A percentile compares a stretch with the other conserved stretches of the same genome.
Evolutionary conservation across 2,888 invertebrate species (phyloP).

Genomic region (Diarsia dahlii): DNA sequence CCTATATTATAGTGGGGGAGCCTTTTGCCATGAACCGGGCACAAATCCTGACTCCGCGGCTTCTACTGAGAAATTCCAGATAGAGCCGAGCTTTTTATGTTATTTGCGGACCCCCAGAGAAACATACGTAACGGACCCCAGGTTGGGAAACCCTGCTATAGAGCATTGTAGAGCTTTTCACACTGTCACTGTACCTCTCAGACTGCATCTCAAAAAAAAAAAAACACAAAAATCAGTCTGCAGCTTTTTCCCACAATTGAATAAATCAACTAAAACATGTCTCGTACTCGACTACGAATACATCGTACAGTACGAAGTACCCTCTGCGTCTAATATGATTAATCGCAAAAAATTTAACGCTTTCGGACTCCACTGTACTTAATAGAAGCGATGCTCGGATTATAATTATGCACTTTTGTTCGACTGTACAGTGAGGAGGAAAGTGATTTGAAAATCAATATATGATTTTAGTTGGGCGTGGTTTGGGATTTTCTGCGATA

Average conservation of each 20-base stretch:
- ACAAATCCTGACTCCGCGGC: background rate
- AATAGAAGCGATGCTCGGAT: slow-evolving; percentile 45
- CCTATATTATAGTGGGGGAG: background rate
- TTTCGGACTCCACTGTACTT: slow-evolving; percentile 72
- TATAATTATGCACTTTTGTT: slow-evolving; percentile 60
- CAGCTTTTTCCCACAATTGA: background rate
- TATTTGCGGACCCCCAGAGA: too few relatives aligned
- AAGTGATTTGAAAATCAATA: slow-evolving; percentile 34
- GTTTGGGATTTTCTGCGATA: background rate
- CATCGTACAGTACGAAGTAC: slow-evolving; percentile 11
- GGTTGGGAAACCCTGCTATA: background rate
- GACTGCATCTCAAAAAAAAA: background rate
- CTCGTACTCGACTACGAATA: slow-evolving; percentile 57
- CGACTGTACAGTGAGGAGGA: slow-evolving; percentile 20
- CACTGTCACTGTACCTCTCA: background rate
- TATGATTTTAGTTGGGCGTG: slow-evolving; percentile 15
- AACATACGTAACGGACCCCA: too few relatives aligned
- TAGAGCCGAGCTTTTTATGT: too few relatives aligned
- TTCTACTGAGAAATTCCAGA: too few relatives aligned
- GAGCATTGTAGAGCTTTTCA: background rate
- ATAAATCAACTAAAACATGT: background rate
- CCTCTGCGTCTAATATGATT: slow-evolving; percentile 73
- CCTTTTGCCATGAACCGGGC: background rate
- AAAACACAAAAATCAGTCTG: background rate
- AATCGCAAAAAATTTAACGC: slow-evolving; percentile 78